A percentile compares a stretch with the other conserved stretches of the same genome.
These are phyloP conservation scores for Serinus canaria DNA, from an alignment of 2,113 vertebrate species.

Conservation along the genomic window DNA sequence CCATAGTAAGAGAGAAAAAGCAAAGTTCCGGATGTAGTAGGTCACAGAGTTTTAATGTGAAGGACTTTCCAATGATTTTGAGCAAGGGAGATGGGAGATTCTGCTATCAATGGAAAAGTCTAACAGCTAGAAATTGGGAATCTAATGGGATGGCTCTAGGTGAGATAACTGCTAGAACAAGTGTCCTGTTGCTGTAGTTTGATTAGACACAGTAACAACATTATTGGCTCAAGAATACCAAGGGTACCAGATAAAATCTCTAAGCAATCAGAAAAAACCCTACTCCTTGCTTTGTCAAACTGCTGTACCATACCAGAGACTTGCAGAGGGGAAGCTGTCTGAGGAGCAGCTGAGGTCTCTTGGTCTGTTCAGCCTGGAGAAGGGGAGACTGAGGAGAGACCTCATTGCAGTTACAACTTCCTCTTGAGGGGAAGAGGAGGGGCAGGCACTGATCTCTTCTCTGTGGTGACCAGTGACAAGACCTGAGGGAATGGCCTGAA, in stretches of 20 bases:
- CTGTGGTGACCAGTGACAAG: not conserved
- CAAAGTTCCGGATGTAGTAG: not conserved
- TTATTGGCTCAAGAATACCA: not conserved
- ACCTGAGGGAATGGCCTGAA: not conserved
- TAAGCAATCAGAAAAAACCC: not conserved
- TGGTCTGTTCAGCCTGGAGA: not conserved
- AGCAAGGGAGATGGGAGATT: not conserved
- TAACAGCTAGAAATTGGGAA: not conserved
- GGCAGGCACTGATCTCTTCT: too few relatives aligned
- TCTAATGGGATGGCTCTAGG: not conserved
- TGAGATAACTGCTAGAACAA: not conserved
- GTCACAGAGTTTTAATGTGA: not conserved
- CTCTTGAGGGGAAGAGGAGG: not conserved
- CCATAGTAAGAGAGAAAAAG: not conserved
- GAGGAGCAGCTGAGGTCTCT: not conserved
- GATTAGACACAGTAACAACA: not conserved
- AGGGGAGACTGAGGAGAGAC: not conserved
- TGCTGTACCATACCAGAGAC: accelerated
- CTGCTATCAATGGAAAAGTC: not conserved
- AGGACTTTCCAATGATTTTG: not conserved
- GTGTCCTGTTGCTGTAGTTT: not conserved
- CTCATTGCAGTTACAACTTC: too few relatives aligned
- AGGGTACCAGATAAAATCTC: not conserved
- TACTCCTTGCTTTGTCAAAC: not conserved
- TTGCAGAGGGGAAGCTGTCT: not conserved